Base-by-base conservation (phyloP, 2,888 invertebrate species). In the Abrostola triplasia region DNA sequence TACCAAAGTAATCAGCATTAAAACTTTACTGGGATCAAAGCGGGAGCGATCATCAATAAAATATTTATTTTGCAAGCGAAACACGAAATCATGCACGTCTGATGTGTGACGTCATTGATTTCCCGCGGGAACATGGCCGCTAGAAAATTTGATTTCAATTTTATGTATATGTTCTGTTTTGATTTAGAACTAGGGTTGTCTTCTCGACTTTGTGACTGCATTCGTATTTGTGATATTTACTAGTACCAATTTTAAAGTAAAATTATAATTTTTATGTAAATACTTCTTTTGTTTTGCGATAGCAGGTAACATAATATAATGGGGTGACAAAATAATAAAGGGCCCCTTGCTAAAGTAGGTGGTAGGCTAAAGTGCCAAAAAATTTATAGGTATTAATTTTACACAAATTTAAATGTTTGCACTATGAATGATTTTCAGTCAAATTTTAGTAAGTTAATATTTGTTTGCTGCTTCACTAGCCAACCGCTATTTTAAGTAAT, bases 141-240 rank as follows among this genome's bases (percentile, higher is more conserved):
- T 84, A 82, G 82, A 87, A 84, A 87, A 86, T 88, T 88, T 87
- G 84, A 88, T 88, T 88, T 84, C 83, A 87, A 84, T 89, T 90
- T 90, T 88, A 87, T 84, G 77, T 76, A 77, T 59, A 66, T 72
- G 74, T 73, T 50, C 51, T 78, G 79, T 80, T 83, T 83, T 82
- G 84, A 84, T 85, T 83, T 81, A 75, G 81, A 68, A 69, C 57
- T 70, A 70, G 67, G 59, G 49, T 48, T 4, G 36, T 61, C 44
- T 64, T 38, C 36, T 7, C 36, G 0, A 36, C 11, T n/a, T 59
- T 24, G 12, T 12, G 10, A 35, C 6, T 4, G 44, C 44, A 47
- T 36, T 47, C 55, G 36, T 49, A 41, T 54, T 49, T 24, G 24
- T 24, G 24, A 24, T 24, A 40, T 9, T 40, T 40, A 11, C 9